These are phyloP conservation scores for Xyliphius kryptos DNA, from an alignment of 2,113 vertebrate species.

Conservation along the genomic window DNA sequence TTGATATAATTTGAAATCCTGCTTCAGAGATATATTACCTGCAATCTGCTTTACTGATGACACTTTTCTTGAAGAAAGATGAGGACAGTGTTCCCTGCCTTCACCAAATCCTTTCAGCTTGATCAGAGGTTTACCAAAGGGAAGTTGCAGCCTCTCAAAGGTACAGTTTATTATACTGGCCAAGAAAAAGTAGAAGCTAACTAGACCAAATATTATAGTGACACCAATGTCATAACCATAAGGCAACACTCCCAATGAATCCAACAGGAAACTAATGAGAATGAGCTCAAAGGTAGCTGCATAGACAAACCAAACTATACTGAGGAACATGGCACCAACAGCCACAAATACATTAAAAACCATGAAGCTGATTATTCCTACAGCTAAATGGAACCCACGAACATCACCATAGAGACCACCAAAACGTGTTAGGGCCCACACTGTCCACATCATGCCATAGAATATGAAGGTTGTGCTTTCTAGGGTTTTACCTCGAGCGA, in stretches of 20 bases:
- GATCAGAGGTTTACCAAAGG: conserved; percentile 66
- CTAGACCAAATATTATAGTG: conserved; percentile 75
- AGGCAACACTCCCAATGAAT: conserved; percentile 64
- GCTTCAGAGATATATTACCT: no score
- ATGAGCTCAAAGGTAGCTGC: conserved; percentile 74
- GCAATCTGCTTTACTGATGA: conserved; percentile 77
- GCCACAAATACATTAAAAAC: conserved; percentile 76
- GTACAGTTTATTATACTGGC: conserved; percentile 67
- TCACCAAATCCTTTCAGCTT: conserved; percentile 63
- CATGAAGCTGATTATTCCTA: conserved; percentile 74
- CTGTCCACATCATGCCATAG: conserved; percentile 77
- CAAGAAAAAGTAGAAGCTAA: conserved; percentile 83
- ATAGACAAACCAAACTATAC: conserved; percentile 69
- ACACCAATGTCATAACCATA: conserved; percentile 73
- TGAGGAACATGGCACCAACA: conserved; percentile 69
- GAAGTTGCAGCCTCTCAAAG: conserved; percentile 69
- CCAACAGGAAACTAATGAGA: conserved; percentile 76
- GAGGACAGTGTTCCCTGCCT: conserved; percentile 62
- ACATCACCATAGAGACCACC: conserved; percentile 60
- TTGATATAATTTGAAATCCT: no score
- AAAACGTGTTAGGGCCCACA: conserved; percentile 77
- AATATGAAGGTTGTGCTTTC: conserved; percentile 79
- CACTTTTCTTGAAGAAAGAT: conserved; percentile 71
- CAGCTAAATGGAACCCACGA: conserved; percentile 66
- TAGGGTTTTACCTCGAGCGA: conserved; percentile 78